Conservation (phyloP, 2,888 invertebrate genomes). For the Camponotus fellah region DNA sequence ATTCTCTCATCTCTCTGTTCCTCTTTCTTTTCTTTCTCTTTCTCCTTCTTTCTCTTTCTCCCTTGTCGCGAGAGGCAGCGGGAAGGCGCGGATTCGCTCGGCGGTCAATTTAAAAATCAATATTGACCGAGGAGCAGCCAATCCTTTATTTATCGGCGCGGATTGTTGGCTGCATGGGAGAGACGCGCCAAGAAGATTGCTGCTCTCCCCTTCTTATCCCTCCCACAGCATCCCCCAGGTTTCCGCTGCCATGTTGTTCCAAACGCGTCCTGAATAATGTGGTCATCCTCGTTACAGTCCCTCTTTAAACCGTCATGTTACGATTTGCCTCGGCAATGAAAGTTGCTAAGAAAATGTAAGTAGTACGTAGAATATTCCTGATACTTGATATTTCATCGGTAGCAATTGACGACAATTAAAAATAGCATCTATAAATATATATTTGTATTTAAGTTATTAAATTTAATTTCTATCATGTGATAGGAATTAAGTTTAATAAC, state of each 20-base stretch:
- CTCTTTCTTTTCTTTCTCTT: not conserved
- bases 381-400: not conserved
- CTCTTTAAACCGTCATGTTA: slow-evolving; percentile 54
- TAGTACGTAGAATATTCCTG: not conserved
- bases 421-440: not conserved
- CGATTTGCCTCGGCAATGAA: slow-evolving; percentile 30
- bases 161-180: slow-evolving; percentile 81
- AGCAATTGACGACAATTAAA: not conserved
- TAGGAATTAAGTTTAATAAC: too few relatives aligned
- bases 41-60: slow-evolving; percentile 20
- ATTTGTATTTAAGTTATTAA: not conserved
- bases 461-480: not conserved
- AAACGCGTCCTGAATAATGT: slow-evolving; percentile 85
- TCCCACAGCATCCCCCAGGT: slow-evolving; percentile 66
- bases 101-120: slow-evolving; percentile 86
- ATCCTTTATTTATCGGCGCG: slow-evolving; percentile 85
- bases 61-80: slow-evolving; percentile 28
- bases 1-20: slow-evolving; percentile 62
- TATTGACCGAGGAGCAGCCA: slow-evolving; percentile 85
- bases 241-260: slow-evolving; percentile 80
- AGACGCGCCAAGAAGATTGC: slow-evolving; percentile 77
- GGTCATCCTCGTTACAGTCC: slow-evolving; percentile 79
- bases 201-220: slow-evolving; percentile 63
- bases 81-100: slow-evolving; percentile 81
- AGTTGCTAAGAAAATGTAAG: slow-evolving; percentile 28